phyloP scores from a whole-genome alignment of 2,888 invertebrate genomes.

The Lasioglossum figueresi region DNA sequence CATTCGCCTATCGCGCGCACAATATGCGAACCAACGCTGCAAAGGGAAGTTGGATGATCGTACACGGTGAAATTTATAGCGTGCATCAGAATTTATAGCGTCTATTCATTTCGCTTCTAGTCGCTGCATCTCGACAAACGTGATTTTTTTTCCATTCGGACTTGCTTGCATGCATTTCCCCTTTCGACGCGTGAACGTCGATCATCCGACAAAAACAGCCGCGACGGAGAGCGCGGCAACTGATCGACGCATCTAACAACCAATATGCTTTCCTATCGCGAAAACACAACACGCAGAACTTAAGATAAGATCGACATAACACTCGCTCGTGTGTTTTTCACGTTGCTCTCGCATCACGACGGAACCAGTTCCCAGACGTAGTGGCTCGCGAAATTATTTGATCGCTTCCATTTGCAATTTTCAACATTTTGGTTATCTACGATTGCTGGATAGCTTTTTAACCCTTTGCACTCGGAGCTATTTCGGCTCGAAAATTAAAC shows the following conservation, averaged over 20 bases:
- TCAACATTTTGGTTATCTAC: background rate
- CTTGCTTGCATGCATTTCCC: slow-evolving; percentile 30
- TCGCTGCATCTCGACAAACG: slow-evolving; percentile 5
- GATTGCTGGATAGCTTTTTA: background rate
- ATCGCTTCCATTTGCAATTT: background rate
- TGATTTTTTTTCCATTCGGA: background rate
- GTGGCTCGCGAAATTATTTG: background rate
- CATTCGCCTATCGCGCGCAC: slow-evolving; percentile 44
- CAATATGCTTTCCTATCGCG: slow-evolving; percentile 9
- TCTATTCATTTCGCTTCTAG: slow-evolving; percentile 23
- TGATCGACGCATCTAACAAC: slow-evolving; percentile 35
- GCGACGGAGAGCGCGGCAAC: background rate
- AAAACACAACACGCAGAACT: background rate
- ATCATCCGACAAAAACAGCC: slow-evolving; percentile 27
- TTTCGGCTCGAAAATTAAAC: too few relatives aligned
- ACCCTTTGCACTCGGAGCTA: too few relatives aligned
- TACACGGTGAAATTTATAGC: slow-evolving; percentile 36
- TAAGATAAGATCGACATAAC: slow-evolving; percentile 21
- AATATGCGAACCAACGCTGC: slow-evolving; percentile 25
- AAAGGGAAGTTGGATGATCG: slow-evolving; percentile 35
- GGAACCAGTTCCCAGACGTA: background rate
- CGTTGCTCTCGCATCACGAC: background rate
- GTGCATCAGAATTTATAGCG: slow-evolving; percentile 44
- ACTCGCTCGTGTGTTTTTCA: background rate
- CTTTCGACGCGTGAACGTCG: slow-evolving; percentile 28